Evolutionary conservation across 2,113 vertebrate species (phyloP), one percentile per base, ranked within the genome.

Genomic region (Odontesthes bonariensis): DNA sequence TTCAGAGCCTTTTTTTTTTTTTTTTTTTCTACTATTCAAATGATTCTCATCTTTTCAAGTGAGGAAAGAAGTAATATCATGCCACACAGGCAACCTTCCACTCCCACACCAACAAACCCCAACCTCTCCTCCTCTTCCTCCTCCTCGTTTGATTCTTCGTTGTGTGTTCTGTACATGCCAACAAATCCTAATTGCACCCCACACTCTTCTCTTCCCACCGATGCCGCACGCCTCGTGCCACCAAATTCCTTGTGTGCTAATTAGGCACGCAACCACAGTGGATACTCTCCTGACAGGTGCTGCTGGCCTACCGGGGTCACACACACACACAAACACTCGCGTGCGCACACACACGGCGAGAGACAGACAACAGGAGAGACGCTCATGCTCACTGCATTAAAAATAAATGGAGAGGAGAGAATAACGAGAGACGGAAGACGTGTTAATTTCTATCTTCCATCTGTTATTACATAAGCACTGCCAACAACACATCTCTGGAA

Each of bases 391-490:
- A 90, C 94, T 59, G 96, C 96, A 96, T 96, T 97, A 97, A 97
- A 93, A 93, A 93, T 96, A 97, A 92, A 93, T 96, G 96, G 95
- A 96, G 95, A 95, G 96, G 82, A 59, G 95, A 96, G 96, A 96
- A 96, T 96, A 98, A 96, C 95, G 73, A 93, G 89, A 95, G 95
- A 96, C 94, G 94, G 95, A 95, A 96, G 96, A 98, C 94, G 96
- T 98, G 97, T 98, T 98, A 96, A 97, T 98, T 98, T 98, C 95
- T 86, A 95, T 95, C 96, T 97, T 97, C 98, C 98, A 99, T 99
- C 98, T 99, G 98, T 98, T 98, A 96, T 98, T 98, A 98, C 97
- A 95, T 98, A 97, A 97, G 96, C 96, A 94, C 95, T 98, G 97
- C 98, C 98, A 99, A 98, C 96, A 96, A 96, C 95, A 93, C 82